phyloP scores from a whole-genome alignment of 2,113 vertebrate species.

The Labeo catla region DNA sequence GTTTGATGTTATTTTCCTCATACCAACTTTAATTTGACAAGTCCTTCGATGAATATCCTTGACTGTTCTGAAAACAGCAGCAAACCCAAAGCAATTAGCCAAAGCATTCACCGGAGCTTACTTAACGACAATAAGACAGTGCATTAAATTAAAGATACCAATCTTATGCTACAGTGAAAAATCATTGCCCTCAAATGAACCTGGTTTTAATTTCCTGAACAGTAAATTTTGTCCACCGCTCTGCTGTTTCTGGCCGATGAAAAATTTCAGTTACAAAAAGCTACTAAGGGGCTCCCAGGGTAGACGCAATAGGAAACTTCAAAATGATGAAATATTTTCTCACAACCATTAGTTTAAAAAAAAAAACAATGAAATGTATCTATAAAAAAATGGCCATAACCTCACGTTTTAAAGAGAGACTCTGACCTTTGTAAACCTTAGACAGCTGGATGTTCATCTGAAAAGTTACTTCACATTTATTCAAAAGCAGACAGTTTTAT shows the following conservation, averaged over 20 bases:
- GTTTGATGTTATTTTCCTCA: neutral
- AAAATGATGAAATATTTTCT: conserved; percentile 51
- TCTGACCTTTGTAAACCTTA: conserved; percentile 7
- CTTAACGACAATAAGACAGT: conserved; percentile 11
- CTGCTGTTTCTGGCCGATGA: conserved; percentile 44
- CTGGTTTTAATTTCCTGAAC: conserved; percentile 37
- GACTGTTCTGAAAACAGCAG: conserved; percentile 13
- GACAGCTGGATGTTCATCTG: conserved; percentile 1
- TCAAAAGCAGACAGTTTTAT: neutral
- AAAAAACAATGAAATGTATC: conserved; percentile 33
- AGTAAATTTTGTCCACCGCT: conserved; percentile 30
- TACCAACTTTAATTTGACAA: neutral
- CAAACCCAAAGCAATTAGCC: neutral
- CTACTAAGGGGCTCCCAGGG: conserved; percentile 40
- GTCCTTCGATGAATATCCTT: neutral
- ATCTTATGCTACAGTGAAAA: conserved; percentile 16
- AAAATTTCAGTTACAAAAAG: conserved; percentile 28
- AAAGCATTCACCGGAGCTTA: conserved; percentile 11
- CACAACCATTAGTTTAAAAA: conserved; percentile 42
- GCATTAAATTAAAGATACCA: conserved; percentile 1
- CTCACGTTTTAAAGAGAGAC: conserved; percentile 24
- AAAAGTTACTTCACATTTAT: neutral
- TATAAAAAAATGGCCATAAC: conserved; percentile 22
- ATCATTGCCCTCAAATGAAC: conserved; percentile 38
- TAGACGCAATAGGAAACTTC: conserved; percentile 12